Evolutionary conservation across 2,888 invertebrate genomes (phyloP), one percentile per base, ranked within the genome.

Genomic region (Anarsia innoxiella): DNA sequence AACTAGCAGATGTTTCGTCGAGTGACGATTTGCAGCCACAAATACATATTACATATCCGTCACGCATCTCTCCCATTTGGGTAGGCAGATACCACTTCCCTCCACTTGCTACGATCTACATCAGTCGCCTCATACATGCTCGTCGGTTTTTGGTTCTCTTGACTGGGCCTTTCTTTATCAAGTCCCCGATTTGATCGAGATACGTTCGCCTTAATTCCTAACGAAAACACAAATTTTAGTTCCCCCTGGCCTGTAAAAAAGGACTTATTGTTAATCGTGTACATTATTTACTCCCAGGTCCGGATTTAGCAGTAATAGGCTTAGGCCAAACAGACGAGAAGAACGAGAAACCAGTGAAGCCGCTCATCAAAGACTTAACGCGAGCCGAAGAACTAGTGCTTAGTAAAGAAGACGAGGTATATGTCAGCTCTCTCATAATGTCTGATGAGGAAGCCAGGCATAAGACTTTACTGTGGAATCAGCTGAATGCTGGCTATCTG

Each of bases 391-490:
- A 93, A 48, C 72, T 95, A 10, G 86, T 91, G 46, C 78, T 94
- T 26, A 90, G 89, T 27, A 90, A 89, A 25, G 88, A 96, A 32
- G 95, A 98, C 57, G 99, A 99, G 58, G 91, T 90, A 3, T 98
- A 99, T 82, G 87, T 99, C 31, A 93, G 94, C 60, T 89, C 91
- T 9, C 93, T 97, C 56, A 93, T 98, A 42, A 80, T 82, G 80
- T 59, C 46, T 1, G 92, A 92, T 27, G 89, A 90, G 34, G 99
- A 99, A 72, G 90, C 92, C 0, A 76, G 88, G 33, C 88, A 90
- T 39, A 99, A 99, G 73, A 91, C 93, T 9, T 86, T 86, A 37
- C 76, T 96, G 57, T 99, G 99, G 99, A 91, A 93, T 59, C 89
- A 89, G 58, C 82, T 94, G 1, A 97, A 99, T 71, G 94, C 93